These are phyloP conservation scores for Masticophis lateralis DNA, from an alignment of 2,797 vertebrate genomes.

Conservation along the genomic window DNA sequence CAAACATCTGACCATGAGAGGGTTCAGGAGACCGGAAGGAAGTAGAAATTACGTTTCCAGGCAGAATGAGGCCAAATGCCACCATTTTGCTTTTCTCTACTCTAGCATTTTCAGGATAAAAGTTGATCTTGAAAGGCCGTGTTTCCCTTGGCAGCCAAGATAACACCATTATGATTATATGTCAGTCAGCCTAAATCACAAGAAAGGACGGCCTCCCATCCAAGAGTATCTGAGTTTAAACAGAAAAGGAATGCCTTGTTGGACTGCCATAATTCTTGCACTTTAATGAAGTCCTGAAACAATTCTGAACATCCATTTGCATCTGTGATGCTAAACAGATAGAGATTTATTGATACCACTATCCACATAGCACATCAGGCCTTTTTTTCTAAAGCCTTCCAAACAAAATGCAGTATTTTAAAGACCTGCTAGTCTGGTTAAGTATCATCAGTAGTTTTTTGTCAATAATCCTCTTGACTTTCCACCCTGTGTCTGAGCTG, in stretches of 20 bases:
- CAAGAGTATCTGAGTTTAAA: background rate
- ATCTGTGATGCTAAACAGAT: background rate
- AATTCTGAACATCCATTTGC: background rate
- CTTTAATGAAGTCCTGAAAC: background rate
- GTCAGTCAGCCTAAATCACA: background rate
- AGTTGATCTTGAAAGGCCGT: background rate
- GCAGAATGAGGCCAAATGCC: background rate
- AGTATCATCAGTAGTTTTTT: background rate
- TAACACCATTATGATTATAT: background rate
- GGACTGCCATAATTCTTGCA: background rate
- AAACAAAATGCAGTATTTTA: conserved; percentile 1
- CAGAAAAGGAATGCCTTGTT: background rate
- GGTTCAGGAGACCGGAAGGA: background rate
- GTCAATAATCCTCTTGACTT: background rate
- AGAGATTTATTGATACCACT: background rate
- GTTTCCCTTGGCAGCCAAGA: background rate
- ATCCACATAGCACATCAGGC: background rate
- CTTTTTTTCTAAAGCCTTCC: background rate
- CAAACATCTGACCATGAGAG: background rate
- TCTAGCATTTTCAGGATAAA: background rate
- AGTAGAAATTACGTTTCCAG: background rate
- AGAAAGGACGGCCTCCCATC: background rate
- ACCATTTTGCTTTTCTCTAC: background rate
- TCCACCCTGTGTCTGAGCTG: conserved; percentile 1
- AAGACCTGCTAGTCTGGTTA: background rate